Evolutionary conservation across 2,113 vertebrate genomes (phyloP), one percentile per base, ranked within the genome.

Genomic region (Pagrus major): DNA sequence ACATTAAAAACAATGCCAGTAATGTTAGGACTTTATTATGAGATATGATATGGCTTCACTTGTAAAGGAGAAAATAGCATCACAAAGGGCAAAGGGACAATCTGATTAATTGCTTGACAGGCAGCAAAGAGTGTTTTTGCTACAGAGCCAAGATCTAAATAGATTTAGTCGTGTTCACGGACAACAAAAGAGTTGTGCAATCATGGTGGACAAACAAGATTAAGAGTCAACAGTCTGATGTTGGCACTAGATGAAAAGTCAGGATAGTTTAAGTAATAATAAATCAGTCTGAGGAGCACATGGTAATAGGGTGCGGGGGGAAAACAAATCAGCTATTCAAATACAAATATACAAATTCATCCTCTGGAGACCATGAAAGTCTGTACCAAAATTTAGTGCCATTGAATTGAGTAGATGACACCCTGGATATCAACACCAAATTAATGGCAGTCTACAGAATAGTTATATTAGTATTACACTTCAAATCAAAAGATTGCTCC

Each of bases 41-140:
- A 12, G 25, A 25, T 69, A 37, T 71, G 16, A n/a, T 25, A n/a
- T 11, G 21, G 9, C 21, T 18, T 21, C 11, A 9, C 15, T 33
- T 51, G 21, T 51, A 31, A 51, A 33, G 14, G 7, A n/a, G 37
- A n/a, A 35, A 52, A 63, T 18, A 23, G 10, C 37, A 20, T 51
- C 11, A 44, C n/a, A 73, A 27, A 76, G 42, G 49, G 5, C 20
- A 73, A 73, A 65, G 41, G 25, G 39, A 54, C 47, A 49, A 25
- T 25, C 0, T 67, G 73, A 84, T 68, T 54, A 49, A 76, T 35
- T 51, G n/a, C 54, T 37, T 39, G 35, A 69, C 21, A 52, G 42
- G 15, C 23, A 46, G 31, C 37, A 35, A 42, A 63, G 18, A 64
- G 61, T 55, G 4, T 18, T 61, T 18, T 60, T 63, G 27, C 47